phyloP scores from a whole-genome alignment of 2,888 invertebrate genomes.

The Melinopterus prodromus region DNA sequence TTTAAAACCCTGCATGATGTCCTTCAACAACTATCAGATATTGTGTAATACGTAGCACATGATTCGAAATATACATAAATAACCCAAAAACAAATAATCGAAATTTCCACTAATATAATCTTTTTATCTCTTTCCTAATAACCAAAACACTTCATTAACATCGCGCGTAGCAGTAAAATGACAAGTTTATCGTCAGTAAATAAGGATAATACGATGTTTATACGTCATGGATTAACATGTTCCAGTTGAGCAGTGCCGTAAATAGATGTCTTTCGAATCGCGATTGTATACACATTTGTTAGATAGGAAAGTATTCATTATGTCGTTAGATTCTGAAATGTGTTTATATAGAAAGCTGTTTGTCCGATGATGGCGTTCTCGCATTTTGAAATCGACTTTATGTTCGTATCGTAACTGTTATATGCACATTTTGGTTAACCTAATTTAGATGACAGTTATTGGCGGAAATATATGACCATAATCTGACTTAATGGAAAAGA shows the following conservation, averaged over 20 bases:
- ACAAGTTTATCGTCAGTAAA: not conserved
- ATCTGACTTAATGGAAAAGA: not conserved
- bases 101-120: not conserved
- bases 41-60: not conserved
- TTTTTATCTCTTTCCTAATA: not conserved
- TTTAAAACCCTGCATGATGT: not conserved
- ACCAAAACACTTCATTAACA: not conserved
- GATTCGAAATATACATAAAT: not conserved
- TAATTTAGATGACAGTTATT: not conserved
- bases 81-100: not conserved
- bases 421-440: not conserved
- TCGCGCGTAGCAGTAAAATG: not conserved
- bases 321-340: not conserved
- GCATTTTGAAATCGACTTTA: not conserved
- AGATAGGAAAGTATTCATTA: not conserved
- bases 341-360: not conserved
- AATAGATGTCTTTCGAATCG: not conserved
- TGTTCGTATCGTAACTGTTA: not conserved
- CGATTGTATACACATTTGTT: not conserved
- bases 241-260: not conserved
- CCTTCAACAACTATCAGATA: not conserved
- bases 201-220: not conserved
- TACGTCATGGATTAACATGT: not conserved
- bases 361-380: not conserved
- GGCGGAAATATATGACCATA: not conserved